These are phyloP conservation scores for Sebastes steindachneri DNA, from an alignment of 2,797 vertebrate genomes.

Conservation along the genomic window DNA sequence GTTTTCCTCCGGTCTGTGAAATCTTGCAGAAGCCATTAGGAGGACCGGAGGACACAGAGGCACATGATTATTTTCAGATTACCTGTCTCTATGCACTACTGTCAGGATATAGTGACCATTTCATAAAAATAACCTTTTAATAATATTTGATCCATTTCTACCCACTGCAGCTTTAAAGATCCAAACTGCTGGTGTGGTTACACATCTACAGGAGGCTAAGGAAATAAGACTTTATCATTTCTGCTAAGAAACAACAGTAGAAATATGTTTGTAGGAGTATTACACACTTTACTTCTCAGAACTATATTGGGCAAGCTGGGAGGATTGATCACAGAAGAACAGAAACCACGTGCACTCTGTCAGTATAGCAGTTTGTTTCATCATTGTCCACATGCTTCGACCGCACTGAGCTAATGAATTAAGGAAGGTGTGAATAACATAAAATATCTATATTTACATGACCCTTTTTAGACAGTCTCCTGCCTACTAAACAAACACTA, in stretches of 20 bases:
- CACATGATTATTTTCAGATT: too few relatives aligned
- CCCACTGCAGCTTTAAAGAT: not conserved
- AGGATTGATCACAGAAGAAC: not conserved
- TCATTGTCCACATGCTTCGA: not conserved
- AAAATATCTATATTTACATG: not conserved
- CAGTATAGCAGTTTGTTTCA: not conserved
- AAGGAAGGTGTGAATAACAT: not conserved
- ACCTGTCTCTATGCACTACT: too few relatives aligned
- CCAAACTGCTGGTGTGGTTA: not conserved
- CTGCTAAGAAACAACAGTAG: not conserved
- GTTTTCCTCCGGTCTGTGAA: too few relatives aligned
- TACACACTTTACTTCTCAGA: not conserved
- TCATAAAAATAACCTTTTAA: too few relatives aligned
- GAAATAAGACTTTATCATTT: not conserved
- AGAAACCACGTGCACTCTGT: not conserved
- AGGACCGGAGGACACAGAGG: too few relatives aligned
- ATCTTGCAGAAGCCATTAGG: too few relatives aligned
- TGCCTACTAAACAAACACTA: slow-evolving; percentile 4
- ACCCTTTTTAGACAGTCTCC: not conserved
- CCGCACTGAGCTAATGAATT: not conserved
- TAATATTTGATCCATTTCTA: too few relatives aligned
- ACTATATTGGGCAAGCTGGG: not conserved
- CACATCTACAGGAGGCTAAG: not conserved
- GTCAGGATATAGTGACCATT: too few relatives aligned
- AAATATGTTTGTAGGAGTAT: not conserved